These are phyloP conservation scores for Campylorhamphus procurvoides DNA, from an alignment of 2,113 vertebrate species.

Conservation along the genomic window DNA sequence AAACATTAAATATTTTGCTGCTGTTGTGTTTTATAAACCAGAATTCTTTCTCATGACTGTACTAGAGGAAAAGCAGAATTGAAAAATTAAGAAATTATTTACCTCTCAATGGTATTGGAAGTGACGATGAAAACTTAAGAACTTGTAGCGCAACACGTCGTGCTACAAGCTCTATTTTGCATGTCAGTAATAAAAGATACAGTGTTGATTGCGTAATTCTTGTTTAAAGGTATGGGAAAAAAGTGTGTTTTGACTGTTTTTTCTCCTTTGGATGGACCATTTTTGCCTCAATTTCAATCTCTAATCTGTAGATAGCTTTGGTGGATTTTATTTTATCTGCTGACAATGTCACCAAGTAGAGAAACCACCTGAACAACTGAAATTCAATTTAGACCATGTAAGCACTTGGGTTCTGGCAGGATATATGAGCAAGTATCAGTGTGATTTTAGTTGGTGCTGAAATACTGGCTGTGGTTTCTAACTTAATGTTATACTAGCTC, in stretches of 20 bases:
- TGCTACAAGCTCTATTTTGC: neutral
- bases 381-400: slow-evolving; percentile 29
- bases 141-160: neutral
- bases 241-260: neutral
- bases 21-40: neutral
- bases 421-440: neutral
- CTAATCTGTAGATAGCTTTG: neutral
- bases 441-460: slow-evolving; percentile 28
- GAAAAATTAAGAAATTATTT: slow-evolving; percentile 28
- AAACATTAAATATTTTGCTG: slow-evolving; percentile 37
- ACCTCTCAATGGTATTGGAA: neutral
- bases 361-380: neutral
- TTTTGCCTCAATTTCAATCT: neutral
- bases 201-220: neutral
- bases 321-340: neutral
- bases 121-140: neutral
- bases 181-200: neutral
- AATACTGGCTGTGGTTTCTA: slow-evolving; percentile 41
- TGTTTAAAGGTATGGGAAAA: neutral
- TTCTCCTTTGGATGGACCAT: neutral
- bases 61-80: neutral
- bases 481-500: neutral
- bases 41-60: neutral
- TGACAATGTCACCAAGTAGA: neutral
- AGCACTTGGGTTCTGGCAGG: neutral